phyloP scores from a whole-genome alignment of 2,888 invertebrate species.

The Pilophorus perplexus region DNA sequence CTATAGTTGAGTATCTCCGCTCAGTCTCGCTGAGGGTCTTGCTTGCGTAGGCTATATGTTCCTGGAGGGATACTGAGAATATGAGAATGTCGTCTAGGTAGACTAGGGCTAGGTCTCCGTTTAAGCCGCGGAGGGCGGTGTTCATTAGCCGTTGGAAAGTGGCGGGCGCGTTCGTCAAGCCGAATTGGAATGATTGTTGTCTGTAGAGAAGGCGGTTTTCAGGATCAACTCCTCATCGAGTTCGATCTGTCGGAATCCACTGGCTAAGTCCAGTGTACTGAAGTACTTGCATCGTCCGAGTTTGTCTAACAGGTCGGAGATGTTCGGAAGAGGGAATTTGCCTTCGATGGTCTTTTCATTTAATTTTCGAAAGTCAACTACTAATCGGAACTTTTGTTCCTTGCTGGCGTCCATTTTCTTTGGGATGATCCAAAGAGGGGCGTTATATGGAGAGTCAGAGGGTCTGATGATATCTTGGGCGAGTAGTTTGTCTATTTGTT shows the following conservation, averaged over 20 bases:
- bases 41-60: background rate
- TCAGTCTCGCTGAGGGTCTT: background rate
- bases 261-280: slow-evolving; percentile 47
- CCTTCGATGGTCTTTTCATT: slow-evolving; percentile 14
- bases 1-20: background rate
- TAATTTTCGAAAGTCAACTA: slow-evolving; percentile 12
- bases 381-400: slow-evolving; percentile 15
- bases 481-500: slow-evolving; percentile 4
- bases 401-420: slow-evolving; percentile 15
- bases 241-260: slow-evolving; percentile 20
- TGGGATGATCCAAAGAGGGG: slow-evolving; percentile 21
- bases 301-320: slow-evolving; percentile 41
- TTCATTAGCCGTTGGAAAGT: slow-evolving; percentile 12
- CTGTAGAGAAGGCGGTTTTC: slow-evolving; percentile 21
- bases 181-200: slow-evolving; percentile 1
- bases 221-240: background rate
- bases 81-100: slow-evolving; percentile 10
- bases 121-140: background rate
- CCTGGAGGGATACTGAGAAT: background rate
- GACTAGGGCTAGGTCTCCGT: background rate
- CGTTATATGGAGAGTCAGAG: slow-evolving; percentile 1
- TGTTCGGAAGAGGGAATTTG: slow-evolving; percentile 39
- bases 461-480: background rate
- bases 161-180: slow-evolving; percentile 2
- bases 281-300: slow-evolving; percentile 47